Percentiles rank a stretch among this genome's conserved stretches.
phyloP scores from a whole-genome alignment of 1,140 invertebrate species.

The Eubasilissa regina region DNA sequence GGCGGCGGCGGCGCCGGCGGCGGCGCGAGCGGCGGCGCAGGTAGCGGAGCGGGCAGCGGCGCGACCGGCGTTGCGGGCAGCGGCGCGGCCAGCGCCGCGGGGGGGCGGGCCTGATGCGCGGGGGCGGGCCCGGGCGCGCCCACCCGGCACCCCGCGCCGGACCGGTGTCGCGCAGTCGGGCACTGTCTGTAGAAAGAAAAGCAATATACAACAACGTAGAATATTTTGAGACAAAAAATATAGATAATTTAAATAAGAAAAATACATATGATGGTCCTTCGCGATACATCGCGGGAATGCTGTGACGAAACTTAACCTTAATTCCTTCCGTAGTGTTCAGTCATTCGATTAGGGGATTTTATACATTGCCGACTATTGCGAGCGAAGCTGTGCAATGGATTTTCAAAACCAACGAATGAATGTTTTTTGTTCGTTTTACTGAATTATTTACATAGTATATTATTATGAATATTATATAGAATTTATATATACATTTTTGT shows the following conservation, averaged over 20 bases:
- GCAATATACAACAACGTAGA: constrained; percentile 34
- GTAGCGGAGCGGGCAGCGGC: constrained; percentile 7
- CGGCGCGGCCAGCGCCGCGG: not conserved
- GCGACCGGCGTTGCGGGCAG: constrained; percentile 21
- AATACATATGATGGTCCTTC: constrained; percentile 13
- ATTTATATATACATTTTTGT: not conserved
- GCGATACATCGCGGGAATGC: constrained; percentile 24
- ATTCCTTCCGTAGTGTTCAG: constrained; percentile 28
- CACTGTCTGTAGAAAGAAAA: constrained; percentile 26
- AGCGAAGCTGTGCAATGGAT: constrained; percentile 14
- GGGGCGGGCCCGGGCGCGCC: not conserved
- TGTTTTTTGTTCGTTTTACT: too few relatives aligned
- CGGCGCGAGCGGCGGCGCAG: not conserved
- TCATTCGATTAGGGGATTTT: constrained; percentile 9
- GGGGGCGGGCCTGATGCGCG: not conserved
- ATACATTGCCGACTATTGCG: not conserved
- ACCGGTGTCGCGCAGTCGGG: too few relatives aligned
- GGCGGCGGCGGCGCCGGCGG: not conserved
- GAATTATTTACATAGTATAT: too few relatives aligned
- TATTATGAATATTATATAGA: not conserved
- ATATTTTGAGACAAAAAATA: constrained; percentile 27
- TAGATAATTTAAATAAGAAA: constrained; percentile 42
- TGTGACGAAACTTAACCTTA: constrained; percentile 32
- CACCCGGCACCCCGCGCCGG: not conserved
- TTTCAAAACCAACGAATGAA: too few relatives aligned